Evolutionary conservation across 2,113 vertebrate genomes (phyloP).

Genomic region (Phaethon lepturus): DNA sequence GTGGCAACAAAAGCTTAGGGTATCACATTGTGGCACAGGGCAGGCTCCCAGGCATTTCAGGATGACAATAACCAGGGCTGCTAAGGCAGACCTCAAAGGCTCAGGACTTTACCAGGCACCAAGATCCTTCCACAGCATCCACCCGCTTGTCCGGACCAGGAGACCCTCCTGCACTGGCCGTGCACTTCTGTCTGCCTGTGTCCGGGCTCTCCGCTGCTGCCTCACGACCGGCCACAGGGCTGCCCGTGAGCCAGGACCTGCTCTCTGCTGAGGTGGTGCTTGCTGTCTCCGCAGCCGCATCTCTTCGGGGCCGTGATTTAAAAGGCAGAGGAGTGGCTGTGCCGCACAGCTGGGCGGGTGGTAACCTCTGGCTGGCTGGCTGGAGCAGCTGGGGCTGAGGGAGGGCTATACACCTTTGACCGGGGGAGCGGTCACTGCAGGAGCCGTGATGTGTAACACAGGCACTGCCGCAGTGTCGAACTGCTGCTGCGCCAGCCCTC

Average conservation of each 20-base stretch:
- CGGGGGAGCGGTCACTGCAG: background rate
- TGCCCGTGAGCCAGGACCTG: background rate
- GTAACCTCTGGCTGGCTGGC: background rate
- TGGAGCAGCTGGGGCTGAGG: background rate
- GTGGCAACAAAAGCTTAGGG: background rate
- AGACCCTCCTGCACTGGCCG: background rate
- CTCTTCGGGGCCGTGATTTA: background rate
- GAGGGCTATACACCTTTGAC: background rate
- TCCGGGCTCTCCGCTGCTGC: background rate
- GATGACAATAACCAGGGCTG: background rate
- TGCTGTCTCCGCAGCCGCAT: background rate
- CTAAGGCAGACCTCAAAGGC: background rate
- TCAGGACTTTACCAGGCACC: background rate
- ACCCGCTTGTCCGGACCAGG: rapidly evolving
- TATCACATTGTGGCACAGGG: background rate
- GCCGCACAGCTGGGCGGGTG: background rate
- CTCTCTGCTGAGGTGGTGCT: background rate
- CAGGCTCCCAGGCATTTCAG: background rate
- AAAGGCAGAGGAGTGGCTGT: background rate
- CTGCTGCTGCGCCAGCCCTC: background rate
- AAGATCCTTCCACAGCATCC: background rate
- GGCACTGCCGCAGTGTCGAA: background rate
- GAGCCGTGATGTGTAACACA: rapidly evolving
- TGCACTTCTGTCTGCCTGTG: background rate
- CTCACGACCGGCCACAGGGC: rapidly evolving